Evolutionary conservation across 2,888 invertebrate species (phyloP), one percentile per base, ranked within the genome.

Genomic region (Amaurobius ferox): DNA sequence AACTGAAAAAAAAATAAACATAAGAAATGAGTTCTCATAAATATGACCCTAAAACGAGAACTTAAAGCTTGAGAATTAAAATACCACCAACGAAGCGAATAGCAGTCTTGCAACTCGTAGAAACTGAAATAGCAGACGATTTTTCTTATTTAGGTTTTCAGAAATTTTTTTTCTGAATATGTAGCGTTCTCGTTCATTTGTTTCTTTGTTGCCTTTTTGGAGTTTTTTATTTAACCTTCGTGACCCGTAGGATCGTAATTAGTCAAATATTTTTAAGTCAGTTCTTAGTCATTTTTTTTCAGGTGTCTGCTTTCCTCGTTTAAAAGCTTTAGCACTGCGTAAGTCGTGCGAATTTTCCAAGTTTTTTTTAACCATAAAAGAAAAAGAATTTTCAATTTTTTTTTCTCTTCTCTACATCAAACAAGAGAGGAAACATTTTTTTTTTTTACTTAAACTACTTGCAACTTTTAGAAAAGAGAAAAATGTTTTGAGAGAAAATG

Each of bases 41-140:
- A 74, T 74, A 83, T 76, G 64, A 70, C 76, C 48, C 13, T 68
- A 30, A 61, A 40, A 76, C 40, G 30, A 44, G 48, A 62, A 64
- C n/a, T 61, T 74, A 67, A 77, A 77, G n/a, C 29, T n/a, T 39
- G 35, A 48, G 72, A 85, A 85, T 85, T 77, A 85, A 72, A 85
- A 78, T 85, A 40, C 83, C 83, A 85, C 83, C 83, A 85, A 85
- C 83, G 83, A 72, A 67, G 83, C 23, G 55, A 55, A 55, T 32
- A 35, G 81, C 68, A 44, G 67, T 81, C 64, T 64, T 66, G 74
- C 71, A 83, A 72, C 67, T 77, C 67, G 16, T n/a, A 67, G 48
- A 66, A 66, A 73, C 62, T 79, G 67, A 77, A 78, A 83, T 55
- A 71, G 72, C 77, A 48, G 29, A 71, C 55, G 39, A 85, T 39